phyloP scores from a whole-genome alignment of 2,113 vertebrate genomes.

The Thalassarche chlororhynchos region DNA sequence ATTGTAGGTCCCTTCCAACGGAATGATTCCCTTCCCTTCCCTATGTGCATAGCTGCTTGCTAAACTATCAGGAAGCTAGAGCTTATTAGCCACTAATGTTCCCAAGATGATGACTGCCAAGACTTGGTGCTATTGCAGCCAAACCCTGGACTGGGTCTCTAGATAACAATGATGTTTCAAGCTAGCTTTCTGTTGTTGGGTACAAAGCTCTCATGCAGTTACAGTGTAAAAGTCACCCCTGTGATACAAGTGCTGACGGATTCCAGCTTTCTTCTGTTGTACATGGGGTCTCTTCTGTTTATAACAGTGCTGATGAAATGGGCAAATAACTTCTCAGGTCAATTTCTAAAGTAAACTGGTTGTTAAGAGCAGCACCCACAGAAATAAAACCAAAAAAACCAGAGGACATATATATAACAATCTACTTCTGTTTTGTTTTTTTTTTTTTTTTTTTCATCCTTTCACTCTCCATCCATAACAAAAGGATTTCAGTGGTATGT shows the following conservation, averaged over 20 bases:
- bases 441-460: neutral
- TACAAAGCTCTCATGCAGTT: neutral
- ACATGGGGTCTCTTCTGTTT: neutral
- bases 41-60: neutral
- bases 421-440: neutral
- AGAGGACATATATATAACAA: neutral
- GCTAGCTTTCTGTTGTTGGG: rapidly evolving
- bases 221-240: neutral
- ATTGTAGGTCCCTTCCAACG: neutral
- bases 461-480: neutral
- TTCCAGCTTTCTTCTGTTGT: neutral
- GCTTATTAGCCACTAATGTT: neutral
- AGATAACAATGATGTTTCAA: neutral
- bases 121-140: neutral
- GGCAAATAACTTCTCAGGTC: neutral
- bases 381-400: neutral
- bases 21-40: neutral
- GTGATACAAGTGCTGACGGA: neutral
- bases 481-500: neutral
- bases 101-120: neutral
- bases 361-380: neutral
- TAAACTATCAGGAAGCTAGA: neutral
- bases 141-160: neutral
- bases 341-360: neutral
- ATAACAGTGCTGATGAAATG: neutral